These are phyloP conservation scores for Aphis craccivora DNA, from an alignment of 1,140 invertebrate genomes.

Conservation along the genomic window DNA sequence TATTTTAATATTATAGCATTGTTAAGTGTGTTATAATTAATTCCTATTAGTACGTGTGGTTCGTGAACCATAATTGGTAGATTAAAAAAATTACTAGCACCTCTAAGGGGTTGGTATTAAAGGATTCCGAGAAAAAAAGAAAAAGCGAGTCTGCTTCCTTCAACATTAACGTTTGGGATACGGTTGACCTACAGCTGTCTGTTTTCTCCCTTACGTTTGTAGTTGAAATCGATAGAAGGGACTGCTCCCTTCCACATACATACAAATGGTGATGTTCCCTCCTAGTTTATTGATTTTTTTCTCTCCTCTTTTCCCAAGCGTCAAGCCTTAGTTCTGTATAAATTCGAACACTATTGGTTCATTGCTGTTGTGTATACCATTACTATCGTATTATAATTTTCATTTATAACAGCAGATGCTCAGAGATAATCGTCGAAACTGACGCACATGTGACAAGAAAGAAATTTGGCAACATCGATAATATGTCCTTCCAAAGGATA, in stretches of 20 bases:
- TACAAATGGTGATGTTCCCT: too few relatives aligned
- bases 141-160: background rate
- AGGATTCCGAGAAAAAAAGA: background rate
- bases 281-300: background rate
- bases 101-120: background rate
- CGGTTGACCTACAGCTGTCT: background rate
- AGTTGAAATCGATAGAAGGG: background rate
- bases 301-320: too few relatives aligned
- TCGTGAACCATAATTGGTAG: background rate
- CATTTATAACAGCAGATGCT: too few relatives aligned
- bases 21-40: too few relatives aligned
- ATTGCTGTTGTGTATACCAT: too few relatives aligned
- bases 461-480: background rate
- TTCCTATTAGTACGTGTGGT: too few relatives aligned
- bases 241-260: too few relatives aligned
- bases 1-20: too few relatives aligned
- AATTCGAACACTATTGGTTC: too few relatives aligned
- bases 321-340: too few relatives aligned
- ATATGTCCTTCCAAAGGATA: background rate
- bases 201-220: background rate
- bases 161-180: background rate
- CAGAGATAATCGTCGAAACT: background rate
- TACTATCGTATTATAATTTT: too few relatives aligned
- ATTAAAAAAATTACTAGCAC: background rate
- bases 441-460: background rate